A percentile compares a stretch with the other conserved stretches of the same genome.
phyloP scores from a whole-genome alignment of 2,888 invertebrate species.

The Ophraella communa region DNA sequence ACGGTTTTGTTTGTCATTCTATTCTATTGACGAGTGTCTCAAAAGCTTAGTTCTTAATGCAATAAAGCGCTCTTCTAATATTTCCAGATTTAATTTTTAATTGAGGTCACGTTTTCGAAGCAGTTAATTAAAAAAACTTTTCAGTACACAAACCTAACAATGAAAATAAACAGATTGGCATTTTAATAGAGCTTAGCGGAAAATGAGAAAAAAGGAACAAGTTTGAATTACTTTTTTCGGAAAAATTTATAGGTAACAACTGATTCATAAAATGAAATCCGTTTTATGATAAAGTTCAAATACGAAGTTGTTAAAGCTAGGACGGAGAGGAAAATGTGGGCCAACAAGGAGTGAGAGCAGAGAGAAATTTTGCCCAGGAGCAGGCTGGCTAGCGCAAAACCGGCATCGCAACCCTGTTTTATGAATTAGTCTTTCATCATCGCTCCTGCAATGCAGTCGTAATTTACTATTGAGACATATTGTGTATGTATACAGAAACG shows the following conservation, averaged over 20 bases:
- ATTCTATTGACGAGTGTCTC: neutral
- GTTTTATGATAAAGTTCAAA: conserved; percentile 18
- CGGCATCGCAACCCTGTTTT: conserved; percentile 51
- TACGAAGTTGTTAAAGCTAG: conserved; percentile 28
- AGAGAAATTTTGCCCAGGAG: conserved; percentile 54
- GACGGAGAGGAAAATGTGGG: conserved; percentile 28
- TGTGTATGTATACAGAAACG: conserved; percentile 46
- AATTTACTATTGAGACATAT: conserved; percentile 47
- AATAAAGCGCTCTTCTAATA: neutral
- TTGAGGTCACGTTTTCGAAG: neutral
- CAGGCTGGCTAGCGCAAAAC: conserved; percentile 55
- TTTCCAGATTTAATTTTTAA: neutral
- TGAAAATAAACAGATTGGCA: neutral
- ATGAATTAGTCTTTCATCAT: conserved; percentile 56
- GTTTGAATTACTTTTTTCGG: too few species aligned
- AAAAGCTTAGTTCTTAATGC: neutral
- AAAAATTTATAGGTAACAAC: neutral
- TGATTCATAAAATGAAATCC: neutral
- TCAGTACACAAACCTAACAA: too few species aligned
- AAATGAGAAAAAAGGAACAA: neutral
- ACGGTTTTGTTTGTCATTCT: too few species aligned
- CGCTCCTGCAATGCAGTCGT: conserved; percentile 52
- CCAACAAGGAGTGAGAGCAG: conserved; percentile 27
- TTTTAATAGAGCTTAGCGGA: neutral
- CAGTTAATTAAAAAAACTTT: too few species aligned